Evolutionary conservation across 2,888 invertebrate genomes (phyloP).

Genomic region (Conchocele bisecta): DNA sequence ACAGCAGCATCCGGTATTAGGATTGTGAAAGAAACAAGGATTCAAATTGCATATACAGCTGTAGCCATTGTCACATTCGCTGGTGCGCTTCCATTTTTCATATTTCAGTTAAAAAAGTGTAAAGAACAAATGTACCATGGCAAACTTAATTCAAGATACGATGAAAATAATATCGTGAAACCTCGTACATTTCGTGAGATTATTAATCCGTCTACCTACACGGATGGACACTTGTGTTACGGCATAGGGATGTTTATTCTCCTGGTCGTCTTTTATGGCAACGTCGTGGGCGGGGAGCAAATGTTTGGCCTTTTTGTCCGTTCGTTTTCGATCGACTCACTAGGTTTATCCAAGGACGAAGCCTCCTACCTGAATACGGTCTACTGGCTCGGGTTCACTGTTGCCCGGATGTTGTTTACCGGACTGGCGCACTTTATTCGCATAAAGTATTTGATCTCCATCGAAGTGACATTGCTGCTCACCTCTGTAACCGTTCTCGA

Average conservation of each 20-base stretch:
- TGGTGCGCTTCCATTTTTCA: slow-evolving; percentile 35
- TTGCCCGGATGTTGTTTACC: slow-evolving; percentile 42
- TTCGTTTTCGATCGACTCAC: slow-evolving; percentile 47
- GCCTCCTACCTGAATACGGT: slow-evolving; percentile 53
- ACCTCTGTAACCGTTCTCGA: slow-evolving; percentile 35
- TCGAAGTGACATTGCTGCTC: slow-evolving; percentile 41
- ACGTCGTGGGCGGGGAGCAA: slow-evolving; percentile 50
- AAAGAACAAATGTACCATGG: too few relatives aligned
- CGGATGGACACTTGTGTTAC: slow-evolving; percentile 22
- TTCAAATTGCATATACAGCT: slow-evolving; percentile 44
- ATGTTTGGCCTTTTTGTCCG: slow-evolving; percentile 51
- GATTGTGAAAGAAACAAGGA: slow-evolving; percentile 39
- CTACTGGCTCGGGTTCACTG: slow-evolving; percentile 55
- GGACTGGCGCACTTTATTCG: slow-evolving; percentile 41
- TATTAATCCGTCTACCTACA: slow-evolving; percentile 44
- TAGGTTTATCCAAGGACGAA: slow-evolving; percentile 48
- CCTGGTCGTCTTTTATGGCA: slow-evolving; percentile 29
- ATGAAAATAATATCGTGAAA: too few relatives aligned
- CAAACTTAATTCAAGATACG: too few relatives aligned
- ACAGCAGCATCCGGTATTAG: too few relatives aligned
- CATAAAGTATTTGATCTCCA: slow-evolving; percentile 36
- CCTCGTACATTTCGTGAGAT: too few relatives aligned
- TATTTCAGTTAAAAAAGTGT: slow-evolving; percentile 34
- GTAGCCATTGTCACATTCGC: slow-evolving; percentile 27
- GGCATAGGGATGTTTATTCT: slow-evolving; percentile 40